phyloP scores from a whole-genome alignment of 1,140 invertebrate genomes.

The Diuraphis noxia region DNA sequence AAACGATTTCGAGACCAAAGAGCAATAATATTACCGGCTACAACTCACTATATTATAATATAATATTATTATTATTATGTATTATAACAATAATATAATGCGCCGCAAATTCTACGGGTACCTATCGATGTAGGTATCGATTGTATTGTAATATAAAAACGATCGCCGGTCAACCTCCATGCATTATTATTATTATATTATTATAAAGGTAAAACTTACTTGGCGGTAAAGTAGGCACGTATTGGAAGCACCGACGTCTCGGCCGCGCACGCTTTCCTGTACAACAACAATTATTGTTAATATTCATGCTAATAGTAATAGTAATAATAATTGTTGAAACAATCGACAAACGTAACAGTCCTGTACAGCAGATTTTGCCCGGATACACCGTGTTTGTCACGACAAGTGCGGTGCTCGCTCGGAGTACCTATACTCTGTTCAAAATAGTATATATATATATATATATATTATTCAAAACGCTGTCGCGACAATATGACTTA shows the following conservation, averaged over 20 bases:
- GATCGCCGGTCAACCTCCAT: background rate
- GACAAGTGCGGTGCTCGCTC: background rate
- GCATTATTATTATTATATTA: background rate
- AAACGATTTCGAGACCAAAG: background rate
- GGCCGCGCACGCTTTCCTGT: background rate
- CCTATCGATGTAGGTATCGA: background rate
- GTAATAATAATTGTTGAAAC: background rate
- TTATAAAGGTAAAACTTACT: background rate
- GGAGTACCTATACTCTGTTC: background rate
- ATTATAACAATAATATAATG: background rate
- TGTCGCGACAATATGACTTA: background rate
- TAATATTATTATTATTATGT: background rate
- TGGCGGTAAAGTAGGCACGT: background rate
- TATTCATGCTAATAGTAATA: slow-evolving; percentile 14
- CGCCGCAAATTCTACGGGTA: background rate
- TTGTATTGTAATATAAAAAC: background rate
- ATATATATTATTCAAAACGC: background rate
- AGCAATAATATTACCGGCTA: background rate
- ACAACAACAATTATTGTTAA: background rate
- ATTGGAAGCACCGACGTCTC: background rate
- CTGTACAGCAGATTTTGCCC: background rate
- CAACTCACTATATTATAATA: background rate
- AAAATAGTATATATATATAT: background rate
- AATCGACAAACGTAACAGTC: background rate
- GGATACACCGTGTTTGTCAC: slow-evolving; percentile 12